phyloP scores from a whole-genome alignment of 2,113 vertebrate species.

The Tragelaphus scriptus region DNA sequence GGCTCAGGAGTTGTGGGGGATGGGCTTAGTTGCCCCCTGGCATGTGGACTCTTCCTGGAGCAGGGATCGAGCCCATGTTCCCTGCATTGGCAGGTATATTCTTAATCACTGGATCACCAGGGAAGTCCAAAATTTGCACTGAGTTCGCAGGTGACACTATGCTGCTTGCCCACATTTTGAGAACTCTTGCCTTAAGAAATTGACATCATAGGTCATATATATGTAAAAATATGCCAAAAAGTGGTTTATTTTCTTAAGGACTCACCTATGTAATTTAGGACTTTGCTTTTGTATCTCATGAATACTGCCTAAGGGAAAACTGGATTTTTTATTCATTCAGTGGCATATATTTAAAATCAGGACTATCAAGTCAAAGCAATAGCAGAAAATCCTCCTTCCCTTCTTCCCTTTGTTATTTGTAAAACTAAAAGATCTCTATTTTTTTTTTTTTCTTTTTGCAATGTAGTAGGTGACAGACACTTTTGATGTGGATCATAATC shows the following conservation, averaged over 20 bases:
- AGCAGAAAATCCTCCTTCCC: neutral
- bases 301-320: neutral
- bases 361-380: neutral
- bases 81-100: neutral
- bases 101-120: neutral
- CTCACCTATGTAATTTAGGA: neutral
- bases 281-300: neutral
- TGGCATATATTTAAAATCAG: constrained; percentile 13
- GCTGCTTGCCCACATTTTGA: neutral
- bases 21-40: neutral
- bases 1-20: neutral
- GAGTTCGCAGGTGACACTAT: neutral
- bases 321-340: constrained; percentile 3
- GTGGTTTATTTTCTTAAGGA: neutral
- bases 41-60: neutral
- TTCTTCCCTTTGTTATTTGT: neutral
- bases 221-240: neutral
- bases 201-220: neutral
- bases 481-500: neutral
- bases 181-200: neutral
- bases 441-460: neutral
- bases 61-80: neutral
- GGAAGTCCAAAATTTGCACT: neutral
- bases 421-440: neutral
- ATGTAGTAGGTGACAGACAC: neutral